Evolutionary conservation across 2,113 vertebrate species (phyloP), one percentile per base, ranked within the genome.

Genomic region (Chlamydotis undulata): DNA sequence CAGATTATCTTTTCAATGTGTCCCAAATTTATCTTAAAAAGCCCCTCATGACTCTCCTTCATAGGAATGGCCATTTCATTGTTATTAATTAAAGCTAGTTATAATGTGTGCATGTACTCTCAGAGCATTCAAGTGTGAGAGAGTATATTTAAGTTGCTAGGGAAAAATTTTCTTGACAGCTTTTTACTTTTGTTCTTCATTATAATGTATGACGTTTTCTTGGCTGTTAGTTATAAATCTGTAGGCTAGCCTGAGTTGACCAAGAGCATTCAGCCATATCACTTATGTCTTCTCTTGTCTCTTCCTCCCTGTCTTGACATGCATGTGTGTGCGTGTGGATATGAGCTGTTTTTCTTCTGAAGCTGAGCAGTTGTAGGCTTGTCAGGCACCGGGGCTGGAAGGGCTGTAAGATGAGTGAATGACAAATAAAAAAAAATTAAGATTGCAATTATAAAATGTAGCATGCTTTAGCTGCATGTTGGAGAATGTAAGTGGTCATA

Each of bases 111-210:
- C 63, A 19, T 53, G 79, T 84, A 45, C 29, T 89, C 41, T 92
- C 56, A 64, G 50, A 63, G 71, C 74, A 91, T 63, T 56, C 85
- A 69, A 77, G 56, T 35, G 24, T 37, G 69, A 59, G 60, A 28
- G 93, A 89, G 63, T 61, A 60, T 92, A 89, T 84, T 94, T 84
- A 81, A 84, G 29, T 91, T 57, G 37, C 75, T 47, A 68, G 49
- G 52, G 33, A 93, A 94, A 47, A 95, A 77, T 91, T 89, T 83
- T 93, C 83, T 93, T 95, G 83, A 94, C 80, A 89, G 56, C 33
- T 69, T 87, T 95, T 89, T 91, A 28, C 75, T 90, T 89, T 78
- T 80, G 23, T 43, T 57, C 64, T 80, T 89, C 85, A 60, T 90
- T 95, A 79, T 60, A 96, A 63, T 43, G 71, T 23, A 69, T 61